Percentiles rank a stretch among this genome's conserved stretches.
Conservation (phyloP, 2,113 vertebrate genomes). For the Rhea pennata region DNA sequence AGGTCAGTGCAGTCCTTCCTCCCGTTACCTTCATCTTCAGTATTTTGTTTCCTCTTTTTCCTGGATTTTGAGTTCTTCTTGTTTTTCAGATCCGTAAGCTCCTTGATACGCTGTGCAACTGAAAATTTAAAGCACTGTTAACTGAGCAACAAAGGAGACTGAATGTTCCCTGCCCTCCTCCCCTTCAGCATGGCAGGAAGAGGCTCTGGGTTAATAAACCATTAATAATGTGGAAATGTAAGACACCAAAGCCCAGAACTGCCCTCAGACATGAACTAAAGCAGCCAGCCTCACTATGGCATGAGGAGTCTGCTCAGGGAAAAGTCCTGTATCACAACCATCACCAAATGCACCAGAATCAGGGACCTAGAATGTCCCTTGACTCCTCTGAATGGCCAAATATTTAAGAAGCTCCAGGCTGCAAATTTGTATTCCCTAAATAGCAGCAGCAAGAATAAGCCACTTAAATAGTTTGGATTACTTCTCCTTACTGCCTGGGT, state of each 20-base stretch:
- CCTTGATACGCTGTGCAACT: constrained; percentile 88
- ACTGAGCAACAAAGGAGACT: neutral
- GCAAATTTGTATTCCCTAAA: neutral
- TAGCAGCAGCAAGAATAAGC: neutral
- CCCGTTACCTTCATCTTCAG: constrained; percentile 83
- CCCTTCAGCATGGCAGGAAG: neutral
- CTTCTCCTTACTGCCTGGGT: neutral
- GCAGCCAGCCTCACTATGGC: neutral
- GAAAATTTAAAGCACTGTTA: constrained; percentile 29
- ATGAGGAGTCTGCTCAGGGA: neutral
- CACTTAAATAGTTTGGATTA: neutral
- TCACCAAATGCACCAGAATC: neutral
- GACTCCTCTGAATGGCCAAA: neutral
- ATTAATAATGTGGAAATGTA: neutral
- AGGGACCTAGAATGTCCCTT: neutral
- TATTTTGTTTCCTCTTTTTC: constrained; percentile 91
- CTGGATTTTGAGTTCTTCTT: constrained; percentile 93
- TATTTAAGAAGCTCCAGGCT: neutral
- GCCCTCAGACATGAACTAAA: neutral
- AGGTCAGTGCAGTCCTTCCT: neutral
- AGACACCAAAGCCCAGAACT: neutral
- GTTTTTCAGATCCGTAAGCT: constrained; percentile 86
- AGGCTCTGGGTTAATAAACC: neutral
- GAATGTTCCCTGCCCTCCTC: neutral
- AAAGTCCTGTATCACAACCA: neutral